phyloP scores from a whole-genome alignment of 2,888 invertebrate species.

The Leptinotarsa juncta region DNA sequence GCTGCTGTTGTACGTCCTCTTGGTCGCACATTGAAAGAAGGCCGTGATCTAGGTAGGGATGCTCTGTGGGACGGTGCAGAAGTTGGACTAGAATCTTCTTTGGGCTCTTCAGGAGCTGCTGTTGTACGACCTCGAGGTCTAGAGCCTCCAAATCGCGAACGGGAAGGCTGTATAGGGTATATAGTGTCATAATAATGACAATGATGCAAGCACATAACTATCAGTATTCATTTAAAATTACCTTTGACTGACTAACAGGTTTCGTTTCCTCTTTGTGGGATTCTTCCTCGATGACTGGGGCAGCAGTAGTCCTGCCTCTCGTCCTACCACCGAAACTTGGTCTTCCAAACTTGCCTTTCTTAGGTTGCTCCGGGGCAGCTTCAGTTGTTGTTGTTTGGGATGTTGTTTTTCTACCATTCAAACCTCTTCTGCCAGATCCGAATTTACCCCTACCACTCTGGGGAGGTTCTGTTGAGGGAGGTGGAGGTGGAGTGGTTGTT shows the following conservation, averaged over 20 bases:
- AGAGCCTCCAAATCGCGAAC: conserved; percentile 59
- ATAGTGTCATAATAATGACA: conserved; percentile 5
- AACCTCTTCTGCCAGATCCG: conserved; percentile 49
- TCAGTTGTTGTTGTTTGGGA: conserved; percentile 61
- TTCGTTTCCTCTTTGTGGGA: conserved; percentile 64
- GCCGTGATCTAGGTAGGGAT: conserved; percentile 67
- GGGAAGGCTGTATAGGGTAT: conserved; percentile 52
- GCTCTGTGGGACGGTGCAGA: conserved; percentile 55
- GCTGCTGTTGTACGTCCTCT: conserved; percentile 59
- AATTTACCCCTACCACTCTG: conserved; percentile 53
- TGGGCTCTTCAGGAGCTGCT: conserved; percentile 64
- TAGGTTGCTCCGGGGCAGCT: conserved; percentile 67
- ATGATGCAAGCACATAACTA: neutral
- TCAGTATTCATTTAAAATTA: conserved; percentile 34
- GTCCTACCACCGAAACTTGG: conserved; percentile 66
- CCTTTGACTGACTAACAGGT: conserved; percentile 59
- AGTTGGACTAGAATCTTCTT: conserved; percentile 63
- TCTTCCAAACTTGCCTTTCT: conserved; percentile 65
- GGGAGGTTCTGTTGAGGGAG: conserved; percentile 58
- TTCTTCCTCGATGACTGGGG: conserved; percentile 60
- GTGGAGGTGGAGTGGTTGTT: conserved; percentile 67
- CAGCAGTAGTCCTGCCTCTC: conserved; percentile 61
- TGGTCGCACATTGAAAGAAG: conserved; percentile 58
- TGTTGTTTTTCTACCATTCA: conserved; percentile 55
- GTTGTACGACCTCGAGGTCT: conserved; percentile 61